Evolutionary conservation across 2,113 vertebrate genomes (phyloP).

Genomic region (Odontophorus gujanensis): DNA sequence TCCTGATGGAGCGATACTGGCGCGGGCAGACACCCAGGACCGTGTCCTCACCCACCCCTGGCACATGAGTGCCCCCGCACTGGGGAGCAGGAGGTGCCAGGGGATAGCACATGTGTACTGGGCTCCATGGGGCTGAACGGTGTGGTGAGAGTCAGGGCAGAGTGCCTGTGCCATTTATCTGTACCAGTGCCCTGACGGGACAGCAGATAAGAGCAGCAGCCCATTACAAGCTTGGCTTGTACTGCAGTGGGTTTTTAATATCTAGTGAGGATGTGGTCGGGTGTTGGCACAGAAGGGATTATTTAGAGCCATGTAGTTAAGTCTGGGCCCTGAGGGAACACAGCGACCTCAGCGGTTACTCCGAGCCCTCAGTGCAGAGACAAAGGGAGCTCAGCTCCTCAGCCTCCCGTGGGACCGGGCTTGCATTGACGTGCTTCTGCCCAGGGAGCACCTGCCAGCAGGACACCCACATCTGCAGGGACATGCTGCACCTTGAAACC

Average conservation of each 20-base stretch:
- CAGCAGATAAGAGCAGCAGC: slow-evolving; percentile 6
- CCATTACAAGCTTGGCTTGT: slow-evolving; percentile 29
- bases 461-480: not conserved
- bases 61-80: not conserved
- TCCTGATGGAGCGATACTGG: not conserved
- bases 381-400: not conserved
- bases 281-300: slow-evolving; percentile 19
- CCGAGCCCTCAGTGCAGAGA: not conserved
- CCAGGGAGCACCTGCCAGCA: not conserved
- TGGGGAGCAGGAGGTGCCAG: not conserved
- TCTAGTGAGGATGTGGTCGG: not conserved
- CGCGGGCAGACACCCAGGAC: not conserved
- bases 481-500: not conserved
- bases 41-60: not conserved
- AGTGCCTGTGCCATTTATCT: not conserved
- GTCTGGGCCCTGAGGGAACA: not conserved
- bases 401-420: accelerated
- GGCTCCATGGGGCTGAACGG: not conserved
- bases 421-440: not conserved
- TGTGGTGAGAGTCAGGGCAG: not conserved
- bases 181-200: not conserved
- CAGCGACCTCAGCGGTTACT: not conserved
- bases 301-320: slow-evolving; percentile 29
- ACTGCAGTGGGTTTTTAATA: not conserved
- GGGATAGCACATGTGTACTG: accelerated